Conservation (phyloP, 2,797 vertebrate species). For the Echeneis naucrates region DNA sequence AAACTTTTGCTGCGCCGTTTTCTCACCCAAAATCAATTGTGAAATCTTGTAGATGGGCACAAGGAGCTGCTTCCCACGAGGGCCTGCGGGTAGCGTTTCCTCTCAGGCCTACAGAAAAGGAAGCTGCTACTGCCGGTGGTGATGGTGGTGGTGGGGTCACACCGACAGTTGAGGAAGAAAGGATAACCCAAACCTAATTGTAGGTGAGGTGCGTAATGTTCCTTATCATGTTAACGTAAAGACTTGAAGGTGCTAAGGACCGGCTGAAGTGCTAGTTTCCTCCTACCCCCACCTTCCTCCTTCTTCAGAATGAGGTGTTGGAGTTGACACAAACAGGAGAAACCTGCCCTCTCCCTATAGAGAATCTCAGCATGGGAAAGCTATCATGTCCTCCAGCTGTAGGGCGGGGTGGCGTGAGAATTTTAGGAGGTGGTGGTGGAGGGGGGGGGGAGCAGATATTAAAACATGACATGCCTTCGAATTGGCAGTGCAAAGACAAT, state of each 20-base stretch:
- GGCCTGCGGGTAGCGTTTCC: conserved; percentile 57
- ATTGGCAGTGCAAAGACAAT: conserved; percentile 75
- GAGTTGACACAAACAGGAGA: conserved; percentile 63
- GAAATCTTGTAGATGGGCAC: conserved; percentile 67
- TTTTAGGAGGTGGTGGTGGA: too few species aligned
- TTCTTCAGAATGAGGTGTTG: conserved; percentile 1
- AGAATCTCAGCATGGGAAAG: conserved; percentile 79
- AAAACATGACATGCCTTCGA: conserved; percentile 83
- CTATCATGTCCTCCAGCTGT: conserved; percentile 78
- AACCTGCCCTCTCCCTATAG: conserved; percentile 65
- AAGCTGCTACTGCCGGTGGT: conserved; percentile 19
- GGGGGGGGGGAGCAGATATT: conserved; percentile 71
- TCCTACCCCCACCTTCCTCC: not conserved
- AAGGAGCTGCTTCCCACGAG: conserved; percentile 61
- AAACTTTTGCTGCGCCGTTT: conserved; percentile 12
- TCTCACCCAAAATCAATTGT: conserved; percentile 50
- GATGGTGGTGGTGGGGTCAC: conserved; percentile 29
- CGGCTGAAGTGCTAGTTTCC: not conserved
- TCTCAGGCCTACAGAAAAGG: conserved; percentile 58
- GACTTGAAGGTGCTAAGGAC: not conserved
- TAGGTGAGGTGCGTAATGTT: conserved; percentile 6
- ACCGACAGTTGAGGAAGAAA: conserved; percentile 31
- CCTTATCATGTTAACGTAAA: not conserved
- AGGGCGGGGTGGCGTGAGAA: conserved; percentile 68
- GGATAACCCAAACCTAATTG: conserved; percentile 9